phyloP scores from a whole-genome alignment of 1,140 invertebrate species.

The Trinorchestia longiramus region DNA sequence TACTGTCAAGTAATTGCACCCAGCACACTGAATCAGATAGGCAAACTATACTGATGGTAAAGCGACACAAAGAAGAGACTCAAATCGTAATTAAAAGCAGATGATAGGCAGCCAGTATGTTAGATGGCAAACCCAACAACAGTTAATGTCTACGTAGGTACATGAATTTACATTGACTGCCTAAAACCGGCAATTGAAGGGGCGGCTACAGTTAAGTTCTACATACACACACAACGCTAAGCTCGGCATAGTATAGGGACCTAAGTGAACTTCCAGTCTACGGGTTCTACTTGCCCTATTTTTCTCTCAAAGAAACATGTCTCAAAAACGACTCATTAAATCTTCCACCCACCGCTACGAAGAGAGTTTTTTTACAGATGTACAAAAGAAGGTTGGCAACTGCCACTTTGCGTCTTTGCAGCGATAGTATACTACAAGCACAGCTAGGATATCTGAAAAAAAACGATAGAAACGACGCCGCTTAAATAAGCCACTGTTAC shows the following conservation, averaged over 20 bases:
- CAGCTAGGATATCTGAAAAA: not conserved
- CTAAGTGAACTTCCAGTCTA: too few species aligned
- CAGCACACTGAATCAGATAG: not conserved
- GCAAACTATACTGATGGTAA: not conserved
- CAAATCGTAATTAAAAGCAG: not conserved
- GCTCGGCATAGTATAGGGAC: too few species aligned
- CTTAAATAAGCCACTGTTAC: not conserved
- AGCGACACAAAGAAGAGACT: not conserved
- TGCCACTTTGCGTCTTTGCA: not conserved
- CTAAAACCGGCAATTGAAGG: not conserved
- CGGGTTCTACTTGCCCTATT: too few species aligned
- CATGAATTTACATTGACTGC: not conserved
- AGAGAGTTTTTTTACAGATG: not conserved
- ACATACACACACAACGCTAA: not conserved
- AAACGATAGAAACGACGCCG: not conserved
- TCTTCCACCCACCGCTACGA: not conserved
- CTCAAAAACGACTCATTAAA: too few species aligned
- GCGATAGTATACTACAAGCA: not conserved
- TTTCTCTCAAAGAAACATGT: too few species aligned
- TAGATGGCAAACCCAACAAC: not conserved
- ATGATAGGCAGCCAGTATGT: constrained; percentile 26
- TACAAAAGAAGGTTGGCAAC: not conserved
- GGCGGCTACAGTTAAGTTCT: not conserved
- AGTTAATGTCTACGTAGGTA: not conserved
- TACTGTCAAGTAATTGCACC: not conserved